Base-by-base conservation (phyloP, 2,888 invertebrate genomes). In the Pelosia muscerda region DNA sequence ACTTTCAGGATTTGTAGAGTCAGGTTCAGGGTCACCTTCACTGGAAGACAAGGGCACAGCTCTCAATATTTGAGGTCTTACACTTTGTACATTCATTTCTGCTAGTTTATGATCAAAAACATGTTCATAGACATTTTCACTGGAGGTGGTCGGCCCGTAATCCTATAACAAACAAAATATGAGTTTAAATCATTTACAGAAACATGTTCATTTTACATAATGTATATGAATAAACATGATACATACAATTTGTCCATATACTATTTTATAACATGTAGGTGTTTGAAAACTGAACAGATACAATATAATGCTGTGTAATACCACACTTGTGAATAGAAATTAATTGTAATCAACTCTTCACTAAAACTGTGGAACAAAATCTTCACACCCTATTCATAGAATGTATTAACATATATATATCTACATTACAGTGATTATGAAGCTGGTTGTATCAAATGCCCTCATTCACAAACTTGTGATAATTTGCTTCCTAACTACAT, bases 111-210 rank as follows among this genome's bases (percentile, higher is more conserved):
- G 90, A 85, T 93, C 95, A 92, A 92, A 89, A 81, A 91, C 88
- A 88, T 90, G 90, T 78, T 91, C 90, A 89, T 89, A 93, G 72
- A 92, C 90, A 88, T 90, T 92, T 90, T 94, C 93, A 94, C 89
- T 93, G 95, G 95, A 87, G 95, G 95, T 88, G 95, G 95, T 85
- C 94, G 95, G 93, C 95, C 95, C 93, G 91, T 93, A 94, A 93
- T 91, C 91, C 95, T 95, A 85, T 76, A 95, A 95, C 88, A 93
- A 92, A 76, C 71, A 77, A 78, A 65, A 65, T 34, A 49, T n/a
- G n/a, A 58, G 31, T 19, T n/a, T n/a, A n/a, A n/a, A 49, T 49
- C n/a, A 49, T 49, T 49, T n/a, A 49, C n/a, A 49, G 49, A 6
- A 19, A 49, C 49, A 3, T 49, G 49, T 49, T 49, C 49, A 49